Base-by-base conservation (phyloP, 2,797 vertebrate species). In the Hippopotamyrus pictus region DNA sequence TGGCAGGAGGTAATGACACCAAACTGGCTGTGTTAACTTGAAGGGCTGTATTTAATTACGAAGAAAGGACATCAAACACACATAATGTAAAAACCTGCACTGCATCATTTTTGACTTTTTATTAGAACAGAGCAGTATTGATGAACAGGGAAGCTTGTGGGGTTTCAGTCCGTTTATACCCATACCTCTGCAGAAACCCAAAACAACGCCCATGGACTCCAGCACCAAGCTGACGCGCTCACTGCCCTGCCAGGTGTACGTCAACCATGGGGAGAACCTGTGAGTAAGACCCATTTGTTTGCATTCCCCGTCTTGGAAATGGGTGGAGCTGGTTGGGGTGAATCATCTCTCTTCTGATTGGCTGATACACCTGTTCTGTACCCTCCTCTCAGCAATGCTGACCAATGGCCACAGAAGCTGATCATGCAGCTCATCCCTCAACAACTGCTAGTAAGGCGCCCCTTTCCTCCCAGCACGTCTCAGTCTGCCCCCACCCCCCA, bases 351-450 rank as follows among this genome's bases (percentile, higher is more conserved):
- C 79, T 86, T 29, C 51, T 41, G 46, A 57, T 54, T 54, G 84
- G 84, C 29, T 54, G n/a, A 86, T 29, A 6, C 41, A 2, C 25
- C 53, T 53, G 12, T 85, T 88, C 88, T 0, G 19, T 44, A 29
- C 22, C 48, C n/a, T 33, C 50, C 50, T 19, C 33, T 90, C 93
- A 98, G 98, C 91, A 99, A 98, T 92, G 97, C 97, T 0, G 97
- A 98, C 86, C 97, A 98, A 93, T 99, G 98, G 98, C 97, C 98
- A 0, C 97, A 98, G 94, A 99, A 99, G 89, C 95, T 99, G 51
- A 98, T 99, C 92, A 99, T 99, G 98, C 98, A 99, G 94, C 95
- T 99, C 48, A 99, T 99, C 91, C 98, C 97, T 0, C 98, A 99
- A 90, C 97, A 98, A 92, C 93, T 99, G 79, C 92, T 98, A 96